These are phyloP conservation scores for Harmothoe impar DNA, from an alignment of 2,888 invertebrate genomes.

Conservation along the genomic window DNA sequence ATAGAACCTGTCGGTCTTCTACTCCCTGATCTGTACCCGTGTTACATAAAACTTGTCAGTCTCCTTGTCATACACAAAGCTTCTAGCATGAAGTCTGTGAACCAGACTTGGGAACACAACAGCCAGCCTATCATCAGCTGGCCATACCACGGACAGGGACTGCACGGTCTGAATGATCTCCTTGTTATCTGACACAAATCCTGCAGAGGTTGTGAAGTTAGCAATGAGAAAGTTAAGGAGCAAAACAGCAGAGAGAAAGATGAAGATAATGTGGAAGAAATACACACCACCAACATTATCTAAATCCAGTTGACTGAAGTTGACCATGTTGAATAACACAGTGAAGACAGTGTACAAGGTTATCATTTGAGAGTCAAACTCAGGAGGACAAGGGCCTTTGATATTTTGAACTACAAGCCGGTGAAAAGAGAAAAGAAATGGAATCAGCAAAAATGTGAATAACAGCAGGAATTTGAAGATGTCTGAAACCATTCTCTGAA, in stretches of 20 bases:
- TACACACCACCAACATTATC: background rate
- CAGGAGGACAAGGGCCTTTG: slow-evolving; percentile 13
- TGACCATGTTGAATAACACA: slow-evolving; percentile 40
- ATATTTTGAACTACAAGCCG: background rate
- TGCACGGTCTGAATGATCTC: background rate
- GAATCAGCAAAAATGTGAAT: background rate
- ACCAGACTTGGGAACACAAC: background rate
- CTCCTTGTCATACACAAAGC: slow-evolving; percentile 25
- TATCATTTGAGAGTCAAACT: background rate
- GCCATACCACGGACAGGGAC: slow-evolving; percentile 6
- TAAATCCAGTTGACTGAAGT: slow-evolving; percentile 20
- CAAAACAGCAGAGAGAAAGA: slow-evolving; percentile 30
- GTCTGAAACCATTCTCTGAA: slow-evolving; percentile 30
- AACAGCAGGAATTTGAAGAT: background rate
- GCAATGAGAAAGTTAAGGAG: slow-evolving; percentile 37
- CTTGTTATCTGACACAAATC: slow-evolving; percentile 27
- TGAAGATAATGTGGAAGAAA: slow-evolving; percentile 15
- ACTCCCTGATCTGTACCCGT: background rate
- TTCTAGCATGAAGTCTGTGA: background rate
- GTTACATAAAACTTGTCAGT: slow-evolving; percentile 25
- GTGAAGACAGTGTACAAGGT: slow-evolving; percentile 18
- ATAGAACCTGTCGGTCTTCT: too few species aligned
- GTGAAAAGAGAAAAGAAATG: background rate
- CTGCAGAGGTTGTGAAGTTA: slow-evolving; percentile 20
- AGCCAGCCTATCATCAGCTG: slow-evolving; percentile 19